Evolutionary conservation across 2,888 invertebrate genomes (phyloP).

Genomic region (Coleophora deauratella): DNA sequence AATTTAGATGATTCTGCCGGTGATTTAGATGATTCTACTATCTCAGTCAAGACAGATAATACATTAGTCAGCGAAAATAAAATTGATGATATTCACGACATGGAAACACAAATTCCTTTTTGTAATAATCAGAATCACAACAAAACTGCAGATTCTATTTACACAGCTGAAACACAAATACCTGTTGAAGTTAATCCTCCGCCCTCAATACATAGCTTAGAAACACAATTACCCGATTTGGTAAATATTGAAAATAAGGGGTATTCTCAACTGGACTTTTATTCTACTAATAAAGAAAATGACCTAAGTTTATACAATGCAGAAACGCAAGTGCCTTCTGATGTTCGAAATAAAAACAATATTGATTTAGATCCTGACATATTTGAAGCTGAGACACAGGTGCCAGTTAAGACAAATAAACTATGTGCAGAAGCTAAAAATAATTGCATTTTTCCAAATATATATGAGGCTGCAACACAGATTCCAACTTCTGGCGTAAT

Average conservation of each 20-base stretch:
- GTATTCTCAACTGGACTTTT: no score
- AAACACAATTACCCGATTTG: slow-evolving; percentile 21
- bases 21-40: slow-evolving; percentile 28
- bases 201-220: slow-evolving; percentile 9
- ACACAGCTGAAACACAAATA: slow-evolving; percentile 34
- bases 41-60: slow-evolving; percentile 15
- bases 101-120: slow-evolving; percentile 43
- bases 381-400: neutral
- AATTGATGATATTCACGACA: slow-evolving; percentile 19
- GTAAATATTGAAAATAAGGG: neutral
- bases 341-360: slow-evolving; percentile 10
- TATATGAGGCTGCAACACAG: neutral
- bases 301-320: slow-evolving; percentile 18
- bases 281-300: neutral
- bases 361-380: neutral
- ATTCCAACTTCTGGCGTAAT: neutral
- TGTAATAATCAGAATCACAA: slow-evolving; percentile 11
- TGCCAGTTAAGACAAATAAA: neutral
- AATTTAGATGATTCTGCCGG: slow-evolving; percentile 30
- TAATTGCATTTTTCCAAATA: neutral
- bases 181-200: slow-evolving; percentile 9
- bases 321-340: slow-evolving; percentile 27
- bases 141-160: slow-evolving; percentile 34
- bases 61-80: slow-evolving; percentile 1
- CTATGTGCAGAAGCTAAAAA: neutral